These are phyloP conservation scores for Neuroterus valhalla DNA, from an alignment of 1,140 invertebrate species.

Conservation along the genomic window DNA sequence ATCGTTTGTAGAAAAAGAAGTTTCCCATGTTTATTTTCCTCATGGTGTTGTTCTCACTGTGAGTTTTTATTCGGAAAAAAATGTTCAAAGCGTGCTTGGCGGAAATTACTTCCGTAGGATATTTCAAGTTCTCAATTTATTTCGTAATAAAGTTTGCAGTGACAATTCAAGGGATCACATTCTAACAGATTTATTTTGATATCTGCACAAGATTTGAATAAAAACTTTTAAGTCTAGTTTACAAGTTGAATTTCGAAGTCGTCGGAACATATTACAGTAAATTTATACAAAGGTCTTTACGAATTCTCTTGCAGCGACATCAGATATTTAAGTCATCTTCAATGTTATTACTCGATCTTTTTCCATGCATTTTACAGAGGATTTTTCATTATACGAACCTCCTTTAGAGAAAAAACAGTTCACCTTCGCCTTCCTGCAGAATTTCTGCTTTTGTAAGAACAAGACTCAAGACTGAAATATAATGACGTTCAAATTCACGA, in stretches of 20 bases:
- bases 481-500: conserved; percentile 4
- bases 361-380: not conserved
- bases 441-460: not conserved
- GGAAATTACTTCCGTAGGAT: too few species aligned
- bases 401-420: not conserved
- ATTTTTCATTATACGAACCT: not conserved
- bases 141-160: too few species aligned
- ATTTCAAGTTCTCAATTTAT: too few species aligned
- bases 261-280: not conserved
- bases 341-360: not conserved
- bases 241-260: not conserved
- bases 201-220: not conserved
- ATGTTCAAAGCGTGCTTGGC: too few species aligned
- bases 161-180: too few species aligned
- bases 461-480: not conserved
- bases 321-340: not conserved
- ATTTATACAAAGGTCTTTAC: conserved; percentile 4
- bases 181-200: not conserved
- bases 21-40: too few species aligned
- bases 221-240: conserved; percentile 1
- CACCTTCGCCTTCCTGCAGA: not conserved
- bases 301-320: not conserved
- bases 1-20: too few species aligned
- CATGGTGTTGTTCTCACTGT: too few species aligned
- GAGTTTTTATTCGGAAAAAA: too few species aligned